Evolutionary conservation across 2,113 vertebrate genomes (phyloP).

Genomic region (Rhea americana): DNA sequence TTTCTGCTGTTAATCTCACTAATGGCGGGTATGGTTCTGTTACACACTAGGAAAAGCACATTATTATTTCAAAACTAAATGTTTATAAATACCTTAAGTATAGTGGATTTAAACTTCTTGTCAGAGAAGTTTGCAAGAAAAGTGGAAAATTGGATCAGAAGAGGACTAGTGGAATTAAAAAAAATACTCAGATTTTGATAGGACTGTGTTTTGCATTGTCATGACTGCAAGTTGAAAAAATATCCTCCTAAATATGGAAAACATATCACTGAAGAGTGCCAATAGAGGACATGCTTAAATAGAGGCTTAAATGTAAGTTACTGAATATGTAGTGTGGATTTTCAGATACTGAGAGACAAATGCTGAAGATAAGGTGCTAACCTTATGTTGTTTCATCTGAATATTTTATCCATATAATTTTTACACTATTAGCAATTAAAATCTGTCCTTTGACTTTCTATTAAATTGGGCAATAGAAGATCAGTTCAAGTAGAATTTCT

Average conservation of each 20-base stretch:
- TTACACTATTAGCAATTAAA: neutral
- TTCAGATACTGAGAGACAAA: neutral
- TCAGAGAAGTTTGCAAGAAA: neutral
- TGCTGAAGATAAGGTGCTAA: neutral
- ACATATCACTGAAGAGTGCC: neutral
- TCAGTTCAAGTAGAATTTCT: neutral
- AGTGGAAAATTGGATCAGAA: neutral
- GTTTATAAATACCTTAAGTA: neutral
- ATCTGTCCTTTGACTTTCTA: neutral
- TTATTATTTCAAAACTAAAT: neutral
- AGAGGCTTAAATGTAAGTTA: neutral
- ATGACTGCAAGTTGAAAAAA: neutral
- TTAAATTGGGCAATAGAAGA: neutral
- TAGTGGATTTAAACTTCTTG: neutral
- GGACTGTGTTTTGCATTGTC: neutral
- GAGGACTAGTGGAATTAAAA: neutral
- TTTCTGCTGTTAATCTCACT: neutral
- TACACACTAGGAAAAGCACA: neutral
- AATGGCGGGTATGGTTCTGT: neutral
- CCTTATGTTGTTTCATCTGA: fast-evolving
- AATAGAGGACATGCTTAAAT: neutral
- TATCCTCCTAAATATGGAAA: neutral
- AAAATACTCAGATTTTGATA: neutral
- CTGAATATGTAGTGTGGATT: fast-evolving
- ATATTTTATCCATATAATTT: fast-evolving